Evolutionary conservation across 35 echinoderm and acorn worm genomes (phyloP).

Genomic region (Chiridota heheva): DNA sequence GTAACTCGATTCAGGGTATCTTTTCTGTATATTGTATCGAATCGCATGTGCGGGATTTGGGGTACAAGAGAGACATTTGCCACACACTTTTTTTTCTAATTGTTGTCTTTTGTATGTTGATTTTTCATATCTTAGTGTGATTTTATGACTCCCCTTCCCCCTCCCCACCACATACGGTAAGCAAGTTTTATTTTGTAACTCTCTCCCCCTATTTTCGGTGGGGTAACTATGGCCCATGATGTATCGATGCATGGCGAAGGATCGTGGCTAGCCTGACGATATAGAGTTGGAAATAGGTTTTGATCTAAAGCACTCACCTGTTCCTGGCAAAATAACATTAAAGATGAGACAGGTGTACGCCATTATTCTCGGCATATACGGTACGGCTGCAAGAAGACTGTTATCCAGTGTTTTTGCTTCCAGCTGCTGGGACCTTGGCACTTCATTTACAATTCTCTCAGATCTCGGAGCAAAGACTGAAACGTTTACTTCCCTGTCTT

Average conservation of each 20-base stretch:
- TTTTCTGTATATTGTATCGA: no score
- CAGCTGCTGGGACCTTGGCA: not conserved
- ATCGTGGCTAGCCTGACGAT: not conserved
- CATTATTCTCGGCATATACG: constrained; percentile 43
- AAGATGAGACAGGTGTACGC: constrained; percentile 54
- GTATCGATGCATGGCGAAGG: not conserved
- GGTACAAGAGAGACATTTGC: no score
- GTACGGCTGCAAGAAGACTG: constrained; percentile 46
- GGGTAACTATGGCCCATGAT: no score
- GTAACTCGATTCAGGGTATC: no score
- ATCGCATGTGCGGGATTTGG: no score
- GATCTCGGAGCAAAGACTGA: not conserved
- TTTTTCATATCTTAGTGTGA: no score
- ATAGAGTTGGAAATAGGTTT: not conserved
- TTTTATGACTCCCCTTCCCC: no score
- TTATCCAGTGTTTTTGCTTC: not conserved
- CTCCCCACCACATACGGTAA: no score
- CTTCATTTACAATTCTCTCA: not conserved
- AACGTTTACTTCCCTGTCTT: not conserved
- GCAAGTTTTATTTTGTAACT: no score
- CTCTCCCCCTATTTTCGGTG: no score
- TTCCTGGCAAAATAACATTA: constrained; percentile 58
- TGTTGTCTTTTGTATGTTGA: no score
- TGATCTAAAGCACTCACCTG: constrained; percentile 13
- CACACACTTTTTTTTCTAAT: no score